phyloP scores from a whole-genome alignment of 2,113 vertebrate species.

The Sceloporus tristichus region DNA sequence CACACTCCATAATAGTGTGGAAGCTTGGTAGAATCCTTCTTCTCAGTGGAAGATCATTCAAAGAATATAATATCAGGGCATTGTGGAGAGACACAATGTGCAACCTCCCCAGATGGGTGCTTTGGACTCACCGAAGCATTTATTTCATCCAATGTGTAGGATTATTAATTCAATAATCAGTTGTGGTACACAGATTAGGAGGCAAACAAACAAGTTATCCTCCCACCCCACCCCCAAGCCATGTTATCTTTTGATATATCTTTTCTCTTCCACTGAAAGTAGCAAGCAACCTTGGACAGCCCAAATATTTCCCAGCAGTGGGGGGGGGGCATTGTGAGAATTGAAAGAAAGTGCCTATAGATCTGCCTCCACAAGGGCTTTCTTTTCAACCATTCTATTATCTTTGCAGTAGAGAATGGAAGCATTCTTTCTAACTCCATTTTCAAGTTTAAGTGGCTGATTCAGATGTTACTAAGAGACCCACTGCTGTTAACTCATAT shows the following conservation, averaged over 20 bases:
- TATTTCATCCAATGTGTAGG: background rate
- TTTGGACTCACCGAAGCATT: background rate
- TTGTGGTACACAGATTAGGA: background rate
- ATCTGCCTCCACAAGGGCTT: background rate
- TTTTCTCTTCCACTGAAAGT: background rate
- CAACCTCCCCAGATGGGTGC: no score
- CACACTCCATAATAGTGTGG: no score
- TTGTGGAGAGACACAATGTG: no score
- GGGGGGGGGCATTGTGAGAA: background rate
- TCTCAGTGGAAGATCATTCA: no score
- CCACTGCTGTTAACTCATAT: background rate
- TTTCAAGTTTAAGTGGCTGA: conserved; percentile 20
- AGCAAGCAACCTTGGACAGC: background rate
- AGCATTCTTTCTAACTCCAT: background rate
- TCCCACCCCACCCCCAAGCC: background rate
- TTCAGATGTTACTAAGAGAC: conserved; percentile 12
- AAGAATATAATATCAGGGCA: no score
- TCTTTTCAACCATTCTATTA: background rate
- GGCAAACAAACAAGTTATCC: background rate
- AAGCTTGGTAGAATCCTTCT: no score
- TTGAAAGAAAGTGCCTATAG: background rate
- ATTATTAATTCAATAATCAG: background rate
- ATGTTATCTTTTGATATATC: background rate
- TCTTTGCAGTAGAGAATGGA: background rate
- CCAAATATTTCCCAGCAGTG: background rate